These are phyloP conservation scores for Theonella swinhoei DNA, from an alignment of 37 sponge, comb jelly and placozoan species.

Conservation along the genomic window DNA sequence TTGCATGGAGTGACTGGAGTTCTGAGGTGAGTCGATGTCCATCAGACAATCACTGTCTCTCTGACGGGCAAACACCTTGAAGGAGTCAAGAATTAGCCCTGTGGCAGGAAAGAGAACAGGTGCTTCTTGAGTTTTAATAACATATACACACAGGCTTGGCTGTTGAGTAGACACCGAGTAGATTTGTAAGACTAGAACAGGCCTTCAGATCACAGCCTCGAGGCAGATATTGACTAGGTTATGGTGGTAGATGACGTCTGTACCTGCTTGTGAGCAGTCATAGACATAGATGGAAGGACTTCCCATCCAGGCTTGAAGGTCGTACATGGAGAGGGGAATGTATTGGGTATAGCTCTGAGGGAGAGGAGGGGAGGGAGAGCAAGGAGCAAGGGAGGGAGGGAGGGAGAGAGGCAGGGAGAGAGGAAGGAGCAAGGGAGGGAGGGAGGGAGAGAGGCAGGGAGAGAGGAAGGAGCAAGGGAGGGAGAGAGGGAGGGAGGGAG, in stretches of 20 bases:
- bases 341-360: slow-evolving; percentile 92
- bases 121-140: not conserved
- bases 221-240: not conserved
- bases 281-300: slow-evolving; percentile 92
- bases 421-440: too few relatives aligned
- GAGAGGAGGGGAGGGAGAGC: too few relatives aligned
- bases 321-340: slow-evolving; percentile 94
- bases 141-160: too few relatives aligned
- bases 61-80: slow-evolving; percentile 86
- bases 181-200: too few relatives aligned
- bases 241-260: not conserved
- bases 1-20: too few relatives aligned
- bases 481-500: not conserved
- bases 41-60: slow-evolving; percentile 73
- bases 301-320: slow-evolving; percentile 91
- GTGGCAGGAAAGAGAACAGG: not conserved
- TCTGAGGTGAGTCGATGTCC: too few relatives aligned
- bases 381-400: too few relatives aligned
- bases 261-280: slow-evolving; percentile 97
- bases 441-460: too few relatives aligned
- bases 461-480: too few relatives aligned
- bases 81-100: slow-evolving; percentile 87
- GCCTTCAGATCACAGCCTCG: not conserved
- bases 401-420: too few relatives aligned
- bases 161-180: too few relatives aligned